These are phyloP conservation scores for Eciton burchellii DNA, from an alignment of 1,140 invertebrate species.

Conservation along the genomic window DNA sequence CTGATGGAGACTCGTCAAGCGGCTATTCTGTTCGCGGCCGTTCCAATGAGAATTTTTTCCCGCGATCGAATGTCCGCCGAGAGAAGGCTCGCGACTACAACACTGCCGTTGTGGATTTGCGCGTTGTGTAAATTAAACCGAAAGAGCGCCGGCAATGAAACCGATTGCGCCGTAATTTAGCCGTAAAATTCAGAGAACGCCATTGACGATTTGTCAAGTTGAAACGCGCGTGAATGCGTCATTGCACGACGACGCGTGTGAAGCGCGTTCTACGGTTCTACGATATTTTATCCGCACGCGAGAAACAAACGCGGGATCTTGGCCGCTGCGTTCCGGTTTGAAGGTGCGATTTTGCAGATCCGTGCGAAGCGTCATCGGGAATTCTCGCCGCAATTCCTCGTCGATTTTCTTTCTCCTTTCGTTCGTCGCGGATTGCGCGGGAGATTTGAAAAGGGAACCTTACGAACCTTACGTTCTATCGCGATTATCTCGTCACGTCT, in stretches of 20 bases:
- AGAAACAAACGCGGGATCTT: background rate
- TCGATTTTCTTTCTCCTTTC: too few relatives aligned
- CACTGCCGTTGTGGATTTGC: conserved; percentile 5
- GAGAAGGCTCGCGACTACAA: background rate
- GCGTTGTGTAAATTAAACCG: conserved; percentile 37
- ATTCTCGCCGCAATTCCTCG: too few relatives aligned
- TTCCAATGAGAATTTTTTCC: conserved; percentile 40
- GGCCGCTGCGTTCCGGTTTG: background rate
- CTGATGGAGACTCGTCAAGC: conserved; percentile 40
- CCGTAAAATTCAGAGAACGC: conserved; percentile 12
- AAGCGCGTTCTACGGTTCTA: background rate
- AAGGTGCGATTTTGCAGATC: background rate
- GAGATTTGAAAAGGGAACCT: too few relatives aligned
- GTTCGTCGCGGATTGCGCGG: background rate
- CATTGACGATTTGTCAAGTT: conserved; percentile 29
- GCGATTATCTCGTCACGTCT: conserved; percentile 18
- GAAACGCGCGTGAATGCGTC: background rate
- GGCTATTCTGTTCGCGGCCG: conserved; percentile 34
- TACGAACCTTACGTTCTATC: too few relatives aligned
- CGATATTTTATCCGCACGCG: conserved; percentile 6
- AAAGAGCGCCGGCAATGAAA: conserved; percentile 25
- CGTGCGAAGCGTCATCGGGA: too few relatives aligned
- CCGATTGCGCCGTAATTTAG: conserved; percentile 33
- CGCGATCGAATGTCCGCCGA: conserved; percentile 9
- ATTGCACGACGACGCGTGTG: background rate